These are phyloP conservation scores for Bothrops jararaca DNA, from an alignment of 2,113 vertebrate genomes.

Conservation along the genomic window DNA sequence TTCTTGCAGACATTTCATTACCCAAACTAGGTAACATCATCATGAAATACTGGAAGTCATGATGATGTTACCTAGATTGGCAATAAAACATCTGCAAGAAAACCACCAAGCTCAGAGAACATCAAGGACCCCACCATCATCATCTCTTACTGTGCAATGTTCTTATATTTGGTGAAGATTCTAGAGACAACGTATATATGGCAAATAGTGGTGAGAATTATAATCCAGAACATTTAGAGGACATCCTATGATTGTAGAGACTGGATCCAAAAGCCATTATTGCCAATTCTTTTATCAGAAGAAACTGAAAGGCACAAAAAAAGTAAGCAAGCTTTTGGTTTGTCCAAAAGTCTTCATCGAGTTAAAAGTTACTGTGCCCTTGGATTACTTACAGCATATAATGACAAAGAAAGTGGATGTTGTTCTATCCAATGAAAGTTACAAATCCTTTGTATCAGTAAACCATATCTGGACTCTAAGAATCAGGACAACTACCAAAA, in stretches of 20 bases:
- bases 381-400: background rate
- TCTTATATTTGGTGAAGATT: background rate
- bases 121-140: background rate
- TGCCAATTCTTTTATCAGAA: background rate
- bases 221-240: background rate
- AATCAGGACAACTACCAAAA: background rate
- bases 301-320: background rate
- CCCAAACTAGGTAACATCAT: background rate
- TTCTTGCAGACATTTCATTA: background rate
- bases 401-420: background rate
- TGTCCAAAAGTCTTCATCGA: background rate
- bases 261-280: background rate
- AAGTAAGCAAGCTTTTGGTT: background rate
- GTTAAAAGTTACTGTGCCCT: background rate
- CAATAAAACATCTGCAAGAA: background rate
- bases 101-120: background rate
- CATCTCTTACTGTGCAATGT: background rate
- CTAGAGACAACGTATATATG: background rate
- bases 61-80: background rate
- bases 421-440: background rate
- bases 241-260: background rate
- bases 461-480: background rate
- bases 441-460: background rate
- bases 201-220: background rate
- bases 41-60: background rate